Evolutionary conservation across 2,888 invertebrate genomes (phyloP).

Genomic region (Nomada fucata): DNA sequence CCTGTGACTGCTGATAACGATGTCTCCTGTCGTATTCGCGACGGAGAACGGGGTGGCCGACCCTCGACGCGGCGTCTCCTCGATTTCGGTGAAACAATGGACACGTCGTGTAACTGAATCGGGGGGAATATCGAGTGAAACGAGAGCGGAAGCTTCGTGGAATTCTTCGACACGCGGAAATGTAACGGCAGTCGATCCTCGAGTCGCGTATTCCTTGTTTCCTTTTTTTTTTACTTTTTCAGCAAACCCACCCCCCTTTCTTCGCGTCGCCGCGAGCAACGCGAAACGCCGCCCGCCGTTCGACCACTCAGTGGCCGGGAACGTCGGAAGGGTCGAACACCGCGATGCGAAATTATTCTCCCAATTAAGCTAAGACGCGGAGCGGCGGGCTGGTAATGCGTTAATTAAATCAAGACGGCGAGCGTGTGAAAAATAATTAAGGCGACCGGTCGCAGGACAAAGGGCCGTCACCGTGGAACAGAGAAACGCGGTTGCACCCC

Average conservation of each 20-base stretch:
- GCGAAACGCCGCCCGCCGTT: slow-evolving; percentile 13
- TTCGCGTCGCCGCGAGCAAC: neutral
- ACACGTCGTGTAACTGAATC: slow-evolving; percentile 12
- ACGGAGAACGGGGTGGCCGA: slow-evolving; percentile 4
- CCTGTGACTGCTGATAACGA: slow-evolving; percentile 58
- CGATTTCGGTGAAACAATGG: slow-evolving; percentile 30
- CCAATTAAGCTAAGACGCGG: slow-evolving; percentile 66
- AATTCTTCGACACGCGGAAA: neutral
- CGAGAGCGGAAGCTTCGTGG: too few species aligned
- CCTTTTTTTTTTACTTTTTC: too few species aligned
- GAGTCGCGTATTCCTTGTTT: neutral
- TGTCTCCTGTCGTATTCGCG: slow-evolving; percentile 43
- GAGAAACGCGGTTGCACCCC: slow-evolving; percentile 41
- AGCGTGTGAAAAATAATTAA: slow-evolving; percentile 69
- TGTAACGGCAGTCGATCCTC: neutral
- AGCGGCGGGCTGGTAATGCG: slow-evolving; percentile 55
- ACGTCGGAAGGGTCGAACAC: slow-evolving; percentile 38
- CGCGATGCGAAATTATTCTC: slow-evolving; percentile 55
- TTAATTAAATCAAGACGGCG: slow-evolving; percentile 69
- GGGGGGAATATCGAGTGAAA: neutral
- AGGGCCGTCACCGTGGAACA: slow-evolving; percentile 43
- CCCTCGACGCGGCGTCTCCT: slow-evolving; percentile 26
- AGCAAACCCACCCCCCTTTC: neutral
- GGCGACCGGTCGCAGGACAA: slow-evolving; percentile 60
- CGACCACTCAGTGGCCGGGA: slow-evolving; percentile 64